phyloP scores from a whole-genome alignment of 2,113 vertebrate species.

The Rhagologus leucostigma region DNA sequence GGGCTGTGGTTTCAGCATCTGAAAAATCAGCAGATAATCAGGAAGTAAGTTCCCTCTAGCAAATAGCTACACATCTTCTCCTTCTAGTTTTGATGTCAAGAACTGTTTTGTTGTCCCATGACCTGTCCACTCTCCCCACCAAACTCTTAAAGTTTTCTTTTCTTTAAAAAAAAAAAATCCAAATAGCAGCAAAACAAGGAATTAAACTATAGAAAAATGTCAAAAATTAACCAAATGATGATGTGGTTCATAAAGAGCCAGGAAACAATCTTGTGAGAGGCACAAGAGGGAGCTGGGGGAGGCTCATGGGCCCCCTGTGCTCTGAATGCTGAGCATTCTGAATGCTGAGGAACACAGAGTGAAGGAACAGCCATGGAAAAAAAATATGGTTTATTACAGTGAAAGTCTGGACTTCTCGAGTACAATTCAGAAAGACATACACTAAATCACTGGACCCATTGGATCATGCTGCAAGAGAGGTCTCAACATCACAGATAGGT shows the following conservation, averaged over 20 bases:
- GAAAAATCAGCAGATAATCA: not conserved
- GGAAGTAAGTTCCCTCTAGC: not conserved
- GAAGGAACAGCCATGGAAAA: not conserved
- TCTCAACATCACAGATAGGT: not conserved
- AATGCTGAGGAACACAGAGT: not conserved
- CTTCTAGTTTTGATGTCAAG: not conserved
- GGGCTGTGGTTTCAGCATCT: not conserved
- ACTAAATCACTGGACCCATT: not conserved
- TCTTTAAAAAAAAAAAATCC: not conserved
- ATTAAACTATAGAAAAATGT: not conserved
- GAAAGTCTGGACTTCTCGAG: not conserved
- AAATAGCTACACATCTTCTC: not conserved
- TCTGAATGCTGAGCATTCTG: not conserved
- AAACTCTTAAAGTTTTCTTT: not conserved
- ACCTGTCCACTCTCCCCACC: fast-evolving
- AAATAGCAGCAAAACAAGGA: not conserved
- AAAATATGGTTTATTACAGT: not conserved
- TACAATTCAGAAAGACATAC: not conserved
- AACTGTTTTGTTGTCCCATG: not conserved
- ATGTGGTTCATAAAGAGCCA: not conserved
- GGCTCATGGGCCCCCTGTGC: fast-evolving
- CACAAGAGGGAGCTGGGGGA: not conserved
- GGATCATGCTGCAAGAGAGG: not conserved
- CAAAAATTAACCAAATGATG: not conserved
- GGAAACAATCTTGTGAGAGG: not conserved